Evolutionary conservation across 2,888 invertebrate species (phyloP).

Genomic region (Laothoe populi): DNA sequence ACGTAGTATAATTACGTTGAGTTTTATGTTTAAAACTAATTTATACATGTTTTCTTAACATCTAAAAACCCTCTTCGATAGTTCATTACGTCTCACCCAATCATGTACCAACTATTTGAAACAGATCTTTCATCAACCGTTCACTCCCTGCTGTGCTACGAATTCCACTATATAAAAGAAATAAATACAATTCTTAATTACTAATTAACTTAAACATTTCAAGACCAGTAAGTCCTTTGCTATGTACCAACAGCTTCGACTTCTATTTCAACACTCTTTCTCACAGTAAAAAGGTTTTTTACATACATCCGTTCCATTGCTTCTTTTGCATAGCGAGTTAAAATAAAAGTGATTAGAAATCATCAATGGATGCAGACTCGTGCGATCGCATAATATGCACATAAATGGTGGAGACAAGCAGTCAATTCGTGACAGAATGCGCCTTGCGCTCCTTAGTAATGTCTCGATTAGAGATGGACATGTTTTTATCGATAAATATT

Average conservation of each 20-base stretch:
- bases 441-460: conserved; percentile 49
- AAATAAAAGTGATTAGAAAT: conserved; percentile 8
- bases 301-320: conserved; percentile 10
- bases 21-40: too few relatives aligned
- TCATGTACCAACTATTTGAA: neutral
- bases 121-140: neutral
- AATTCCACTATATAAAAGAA: neutral
- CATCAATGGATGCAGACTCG: conserved; percentile 17
- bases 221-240: conserved; percentile 16
- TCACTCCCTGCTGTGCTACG: neutral
- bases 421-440: conserved; percentile 71
- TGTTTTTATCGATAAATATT: conserved; percentile 30
- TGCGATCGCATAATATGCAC: conserved; percentile 23
- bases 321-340: neutral
- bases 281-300: conserved; percentile 1
- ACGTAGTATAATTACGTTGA: too few relatives aligned
- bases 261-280: neutral
- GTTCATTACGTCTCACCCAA: too few relatives aligned
- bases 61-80: too few relatives aligned
- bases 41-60: too few relatives aligned
- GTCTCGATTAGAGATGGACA: conserved; percentile 46
- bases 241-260: neutral
- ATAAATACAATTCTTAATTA: neutral
- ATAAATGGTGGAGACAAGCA: conserved; percentile 27
- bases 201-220: neutral